Base-by-base conservation (phyloP, 1,140 invertebrate genomes). In the Triops cancriformis region DNA sequence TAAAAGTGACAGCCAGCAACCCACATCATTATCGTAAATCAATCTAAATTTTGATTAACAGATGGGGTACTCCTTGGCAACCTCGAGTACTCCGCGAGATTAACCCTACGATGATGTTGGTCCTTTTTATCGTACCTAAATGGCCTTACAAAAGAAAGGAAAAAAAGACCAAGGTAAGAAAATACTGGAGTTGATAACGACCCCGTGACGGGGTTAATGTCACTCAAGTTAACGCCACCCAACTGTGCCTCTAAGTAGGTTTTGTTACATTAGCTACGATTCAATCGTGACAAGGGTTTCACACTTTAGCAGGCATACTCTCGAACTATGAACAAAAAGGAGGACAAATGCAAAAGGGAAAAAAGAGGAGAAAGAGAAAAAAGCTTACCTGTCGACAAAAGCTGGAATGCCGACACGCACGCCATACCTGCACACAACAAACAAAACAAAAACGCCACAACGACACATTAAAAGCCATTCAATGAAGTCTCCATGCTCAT, bases 341-440 rank as follows among this genome's bases (percentile, higher is more conserved):
- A 37, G 7, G 31, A 37, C 2, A 37, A 2, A 37, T 37, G 2
- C 31, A 37, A 37, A 37, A 37, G 7, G 31, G 7, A 37, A 37
- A 37, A 37, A 37, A 37, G 23, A 14, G 51, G 23, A 64, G 14
- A 64, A 18, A 23, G 23, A 1, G 23, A 64, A 64, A 51, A 76
- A 51, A 41, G 64, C 75, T 76, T 64, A 78, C 77, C 77, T 78
- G 37, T 73, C 42, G 26, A 31, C 41, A 74, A 45, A 45, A 23
- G 72, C 45, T 78, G 37, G 72, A 26, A 78, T 78, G 77, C 64
- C 73, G 77, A 78, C 77, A 78, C 27, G 77, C 77, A 26, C 77
- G 77, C 77, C 77, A 78, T 26, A 74, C 77, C 77, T 78, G 77
- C 27, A 74, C 51, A 64, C 51, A 64, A 18, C 51, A n/a, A 64